These are phyloP conservation scores for Drosophila gunungcola DNA, from an alignment of 1,140 invertebrate species.

Conservation along the genomic window DNA sequence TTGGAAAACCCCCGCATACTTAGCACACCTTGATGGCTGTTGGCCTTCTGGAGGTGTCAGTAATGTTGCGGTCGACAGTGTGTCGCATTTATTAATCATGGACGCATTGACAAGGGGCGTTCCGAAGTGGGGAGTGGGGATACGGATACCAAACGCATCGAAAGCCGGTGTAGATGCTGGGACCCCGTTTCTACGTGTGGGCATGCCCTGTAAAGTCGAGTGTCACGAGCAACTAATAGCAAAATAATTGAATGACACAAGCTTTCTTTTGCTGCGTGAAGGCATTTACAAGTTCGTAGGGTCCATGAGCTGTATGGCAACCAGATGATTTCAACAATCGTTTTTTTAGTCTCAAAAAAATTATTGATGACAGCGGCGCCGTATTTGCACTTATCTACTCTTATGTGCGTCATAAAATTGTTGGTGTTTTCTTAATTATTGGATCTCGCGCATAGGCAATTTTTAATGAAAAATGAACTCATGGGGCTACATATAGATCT, in stretches of 20 bases:
- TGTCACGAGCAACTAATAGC: constrained; percentile 70
- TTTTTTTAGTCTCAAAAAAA: constrained; percentile 21
- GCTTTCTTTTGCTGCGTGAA: constrained; percentile 37
- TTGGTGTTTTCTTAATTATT: constrained; percentile 32
- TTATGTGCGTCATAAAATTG: constrained; percentile 45
- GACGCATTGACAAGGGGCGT: constrained; percentile 24
- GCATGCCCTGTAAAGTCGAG: constrained; percentile 49
- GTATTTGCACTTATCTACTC: constrained; percentile 66
- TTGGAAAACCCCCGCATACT: constrained; percentile 65
- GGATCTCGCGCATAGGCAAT: constrained; percentile 37
- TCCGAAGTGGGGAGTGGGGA: too few relatives aligned
- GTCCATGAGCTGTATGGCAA: constrained; percentile 10
- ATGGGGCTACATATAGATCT: constrained; percentile 33
- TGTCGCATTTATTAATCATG: constrained; percentile 78
- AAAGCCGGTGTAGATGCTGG: constrained; percentile 8
- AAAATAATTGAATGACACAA: constrained; percentile 74
- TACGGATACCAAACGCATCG: not conserved
- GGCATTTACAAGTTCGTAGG: constrained; percentile 22
- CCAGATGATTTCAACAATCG: constrained; percentile 29
- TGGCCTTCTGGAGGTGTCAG: constrained; percentile 63
- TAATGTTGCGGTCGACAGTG: constrained; percentile 71
- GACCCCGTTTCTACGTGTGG: constrained; percentile 42
- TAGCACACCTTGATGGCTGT: constrained; percentile 49
- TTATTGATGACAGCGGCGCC: constrained; percentile 7
- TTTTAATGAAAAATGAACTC: constrained; percentile 80